phyloP scores from a whole-genome alignment of 2,797 vertebrate genomes.

The Spinus pinus region DNA sequence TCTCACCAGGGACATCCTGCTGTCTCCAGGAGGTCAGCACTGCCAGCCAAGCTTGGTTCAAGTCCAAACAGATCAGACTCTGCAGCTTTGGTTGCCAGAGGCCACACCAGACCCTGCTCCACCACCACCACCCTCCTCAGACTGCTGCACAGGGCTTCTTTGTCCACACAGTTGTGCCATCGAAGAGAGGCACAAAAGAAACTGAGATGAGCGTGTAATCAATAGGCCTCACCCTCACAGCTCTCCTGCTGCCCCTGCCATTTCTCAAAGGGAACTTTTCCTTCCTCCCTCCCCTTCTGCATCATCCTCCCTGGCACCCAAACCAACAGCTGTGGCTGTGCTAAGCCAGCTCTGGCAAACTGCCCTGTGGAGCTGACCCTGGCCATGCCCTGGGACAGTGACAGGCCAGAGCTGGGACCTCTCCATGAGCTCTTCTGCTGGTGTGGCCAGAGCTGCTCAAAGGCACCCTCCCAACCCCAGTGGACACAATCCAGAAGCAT shows the following conservation, averaged over 20 bases:
- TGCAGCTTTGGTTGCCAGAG: neutral
- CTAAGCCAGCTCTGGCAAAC: neutral
- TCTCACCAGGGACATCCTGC: neutral
- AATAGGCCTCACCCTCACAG: constrained; percentile 5
- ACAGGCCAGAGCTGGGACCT: neutral
- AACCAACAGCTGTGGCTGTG: neutral
- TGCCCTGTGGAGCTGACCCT: rapidly evolving
- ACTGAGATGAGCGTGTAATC: neutral
- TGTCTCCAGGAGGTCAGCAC: neutral
- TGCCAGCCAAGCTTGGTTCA: neutral
- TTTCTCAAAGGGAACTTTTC: constrained; percentile 42
- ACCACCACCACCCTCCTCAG: neutral
- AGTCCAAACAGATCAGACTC: neutral
- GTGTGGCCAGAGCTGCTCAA: neutral
- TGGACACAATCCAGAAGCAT: rapidly evolving
- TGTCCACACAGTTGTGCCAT: neutral
- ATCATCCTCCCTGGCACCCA: neutral
- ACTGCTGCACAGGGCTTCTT: neutral
- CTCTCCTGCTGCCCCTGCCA: constrained; percentile 6
- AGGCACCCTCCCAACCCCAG: neutral
- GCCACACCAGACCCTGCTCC: neutral
- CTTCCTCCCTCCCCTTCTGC: neutral
- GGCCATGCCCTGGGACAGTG: neutral
- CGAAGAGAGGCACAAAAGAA: neutral
- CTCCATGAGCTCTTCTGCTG: neutral